Evolutionary conservation across 2,797 vertebrate species (phyloP), one percentile per base, ranked within the genome.

Genomic region (Dicrostonyx torquatus): DNA sequence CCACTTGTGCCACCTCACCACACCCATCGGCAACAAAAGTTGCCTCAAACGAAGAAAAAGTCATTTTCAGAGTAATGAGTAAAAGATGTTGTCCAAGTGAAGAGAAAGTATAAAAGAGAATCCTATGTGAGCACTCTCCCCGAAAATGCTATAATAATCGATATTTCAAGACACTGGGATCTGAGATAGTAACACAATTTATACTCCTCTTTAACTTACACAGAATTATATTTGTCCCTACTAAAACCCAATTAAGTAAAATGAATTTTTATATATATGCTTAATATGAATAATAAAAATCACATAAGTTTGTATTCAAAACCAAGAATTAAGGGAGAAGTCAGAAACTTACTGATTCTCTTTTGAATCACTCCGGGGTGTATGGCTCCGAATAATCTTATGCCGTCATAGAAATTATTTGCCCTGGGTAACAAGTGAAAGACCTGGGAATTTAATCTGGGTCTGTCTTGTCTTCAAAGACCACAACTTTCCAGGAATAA

Each of bases 391-490:
- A 50, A 72, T 66, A 80, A 80, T 55, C 24, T 11, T 89, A 53
- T 9, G 7, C 18, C 48, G 53, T 70, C 18, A 4, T 40, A 9
- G 50, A 14, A 92, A 82, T 34, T 64, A 85, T 68, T 68, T 85
- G 62, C 29, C 12, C 62, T 12, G 20, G 7, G 79, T 29, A 50
- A 40, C 55, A 76, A 60, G 50, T 17, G 10, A 10, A 37, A 84
- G 15, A 68, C 26, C 4, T 66, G 87, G 68, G 64, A 94, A 92
- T 85, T 87, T 68, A 83, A 87, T 10, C 13, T 14, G 26, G 15
- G 8, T 85, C 62, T 91, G 17, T 68, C 34, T 68, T 90, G 6
- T 83, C 58, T 84, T 89, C 88, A 93, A 87, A 94, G 20, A 14
- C 37, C 60, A 34, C 43, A 64, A 37, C 17, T 70, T 93, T 83